phyloP scores from a whole-genome alignment of 35 echinoderm and acorn worm genomes.

The Amphiura filiformis region DNA sequence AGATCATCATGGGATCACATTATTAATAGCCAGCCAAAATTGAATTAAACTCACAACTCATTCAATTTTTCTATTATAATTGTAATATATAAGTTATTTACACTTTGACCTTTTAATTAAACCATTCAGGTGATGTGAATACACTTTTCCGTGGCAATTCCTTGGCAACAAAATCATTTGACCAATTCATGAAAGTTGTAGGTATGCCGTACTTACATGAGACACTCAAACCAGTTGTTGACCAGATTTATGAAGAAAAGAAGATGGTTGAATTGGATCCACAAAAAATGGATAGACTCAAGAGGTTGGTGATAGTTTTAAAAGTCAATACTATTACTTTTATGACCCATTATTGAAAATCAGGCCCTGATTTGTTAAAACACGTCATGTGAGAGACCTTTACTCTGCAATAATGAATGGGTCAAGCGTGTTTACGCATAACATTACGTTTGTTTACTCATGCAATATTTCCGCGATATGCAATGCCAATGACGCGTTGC shows the following conservation, averaged over 20 bases:
- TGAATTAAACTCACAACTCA: too few relatives aligned
- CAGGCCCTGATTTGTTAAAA: too few relatives aligned
- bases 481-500: too few relatives aligned
- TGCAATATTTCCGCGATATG: too few relatives aligned
- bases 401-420: too few relatives aligned
- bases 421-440: too few relatives aligned
- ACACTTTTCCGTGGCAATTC: constrained; percentile 86
- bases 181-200: constrained; percentile 79
- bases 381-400: too few relatives aligned
- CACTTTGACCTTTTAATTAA: background rate
- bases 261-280: constrained; percentile 64
- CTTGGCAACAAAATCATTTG: constrained; percentile 67
- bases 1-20: too few relatives aligned
- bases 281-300: constrained; percentile 26
- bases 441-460: too few relatives aligned
- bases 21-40: too few relatives aligned
- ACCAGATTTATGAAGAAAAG: constrained; percentile 69
- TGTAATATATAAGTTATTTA: background rate
- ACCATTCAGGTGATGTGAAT: constrained; percentile 34
- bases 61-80: background rate
- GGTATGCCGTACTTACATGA: constrained; percentile 75
- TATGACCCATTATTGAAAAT: too few relatives aligned
- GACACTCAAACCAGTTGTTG: constrained; percentile 54
- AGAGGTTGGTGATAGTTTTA: constrained; percentile 3
- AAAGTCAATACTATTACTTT: background rate